Evolutionary conservation across 2,888 invertebrate genomes (phyloP).

Genomic region (Coelinius sp.): DNA sequence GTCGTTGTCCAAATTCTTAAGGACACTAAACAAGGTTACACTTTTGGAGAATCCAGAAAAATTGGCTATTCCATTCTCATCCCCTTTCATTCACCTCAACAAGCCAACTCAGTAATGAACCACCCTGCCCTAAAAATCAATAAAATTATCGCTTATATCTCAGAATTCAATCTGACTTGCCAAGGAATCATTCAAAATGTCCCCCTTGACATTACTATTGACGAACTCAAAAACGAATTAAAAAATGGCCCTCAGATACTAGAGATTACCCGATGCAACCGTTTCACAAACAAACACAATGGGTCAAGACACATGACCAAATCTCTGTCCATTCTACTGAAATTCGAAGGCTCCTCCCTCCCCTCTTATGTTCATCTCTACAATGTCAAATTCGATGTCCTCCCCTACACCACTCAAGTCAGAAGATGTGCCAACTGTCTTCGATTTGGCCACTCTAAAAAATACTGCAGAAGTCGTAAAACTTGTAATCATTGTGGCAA

Average conservation of each 20-base stretch:
- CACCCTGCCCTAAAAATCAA: neutral
- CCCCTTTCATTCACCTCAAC: neutral
- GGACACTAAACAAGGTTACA: neutral
- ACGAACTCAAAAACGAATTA: neutral
- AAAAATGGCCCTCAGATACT: neutral
- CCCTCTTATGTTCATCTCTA: neutral
- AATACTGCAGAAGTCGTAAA: neutral
- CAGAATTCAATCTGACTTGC: neutral
- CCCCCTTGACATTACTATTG: neutral
- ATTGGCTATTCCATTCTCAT: neutral
- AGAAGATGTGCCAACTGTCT: constrained; percentile 3
- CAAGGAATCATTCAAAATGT: neutral
- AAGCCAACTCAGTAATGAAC: neutral
- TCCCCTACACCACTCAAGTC: neutral
- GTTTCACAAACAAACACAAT: neutral
- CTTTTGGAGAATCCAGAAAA: neutral
- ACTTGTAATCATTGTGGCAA: constrained; percentile 3
- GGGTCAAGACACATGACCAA: neutral
- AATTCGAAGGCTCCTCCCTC: neutral
- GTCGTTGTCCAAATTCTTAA: neutral
- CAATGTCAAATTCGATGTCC: neutral
- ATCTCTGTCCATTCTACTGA: neutral
- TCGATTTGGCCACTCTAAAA: neutral
- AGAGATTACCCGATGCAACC: neutral
- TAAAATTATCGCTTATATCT: neutral